These are phyloP conservation scores for Drosophila neonasuta DNA, from an alignment of 2,888 invertebrate species.

Conservation along the genomic window DNA sequence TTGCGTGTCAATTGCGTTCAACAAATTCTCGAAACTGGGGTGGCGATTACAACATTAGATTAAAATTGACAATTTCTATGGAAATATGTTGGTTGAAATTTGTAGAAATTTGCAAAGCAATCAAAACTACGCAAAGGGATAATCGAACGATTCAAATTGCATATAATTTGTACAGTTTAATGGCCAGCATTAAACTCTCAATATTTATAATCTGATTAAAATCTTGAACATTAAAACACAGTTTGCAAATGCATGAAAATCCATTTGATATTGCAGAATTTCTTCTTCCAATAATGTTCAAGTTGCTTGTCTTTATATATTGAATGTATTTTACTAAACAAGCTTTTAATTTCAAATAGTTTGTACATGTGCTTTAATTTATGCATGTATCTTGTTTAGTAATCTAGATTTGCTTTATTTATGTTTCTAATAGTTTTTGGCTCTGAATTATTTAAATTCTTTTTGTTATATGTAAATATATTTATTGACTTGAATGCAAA, in stretches of 20 bases:
- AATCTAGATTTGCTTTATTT: too few species aligned
- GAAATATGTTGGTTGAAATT: neutral
- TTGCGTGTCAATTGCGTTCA: conserved; percentile 39
- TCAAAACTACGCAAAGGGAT: neutral
- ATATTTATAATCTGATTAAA: neutral
- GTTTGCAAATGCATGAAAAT: neutral
- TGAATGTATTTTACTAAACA: neutral
- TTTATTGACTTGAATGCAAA: too few species aligned
- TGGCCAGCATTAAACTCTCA: neutral
- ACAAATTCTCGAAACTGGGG: conserved; percentile 11
- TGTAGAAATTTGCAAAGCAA: neutral
- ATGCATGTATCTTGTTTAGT: too few species aligned
- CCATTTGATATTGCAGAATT: neutral
- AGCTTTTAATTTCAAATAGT: neutral
- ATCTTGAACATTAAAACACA: neutral
- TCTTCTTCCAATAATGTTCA: neutral
- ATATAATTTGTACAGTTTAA: neutral
- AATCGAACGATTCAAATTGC: neutral
- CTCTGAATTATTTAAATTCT: too few species aligned
- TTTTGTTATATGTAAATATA: too few species aligned
- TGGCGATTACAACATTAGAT: conserved; percentile 13
- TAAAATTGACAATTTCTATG: conserved; percentile 15
- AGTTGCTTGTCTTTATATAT: neutral
- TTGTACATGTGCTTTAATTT: too few species aligned
- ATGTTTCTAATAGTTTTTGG: too few species aligned